phyloP scores from a whole-genome alignment of 2,888 invertebrate genomes.

The Synanthedon myopaeformis region DNA sequence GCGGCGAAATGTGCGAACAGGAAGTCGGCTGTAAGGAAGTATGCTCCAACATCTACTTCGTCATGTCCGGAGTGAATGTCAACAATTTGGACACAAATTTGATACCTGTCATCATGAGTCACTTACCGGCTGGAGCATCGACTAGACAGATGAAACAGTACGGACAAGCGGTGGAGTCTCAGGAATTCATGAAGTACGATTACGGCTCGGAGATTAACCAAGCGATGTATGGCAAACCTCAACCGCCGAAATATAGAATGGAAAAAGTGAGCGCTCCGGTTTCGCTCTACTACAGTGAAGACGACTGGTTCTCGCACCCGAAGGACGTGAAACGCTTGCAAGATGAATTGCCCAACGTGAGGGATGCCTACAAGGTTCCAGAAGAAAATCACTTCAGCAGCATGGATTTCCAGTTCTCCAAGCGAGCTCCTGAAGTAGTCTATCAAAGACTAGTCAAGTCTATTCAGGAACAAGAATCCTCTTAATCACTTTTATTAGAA shows the following conservation, averaged over 20 bases:
- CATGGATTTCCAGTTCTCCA: slow-evolving; percentile 58
- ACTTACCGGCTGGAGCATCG: slow-evolving; percentile 71
- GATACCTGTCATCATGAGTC: slow-evolving; percentile 64
- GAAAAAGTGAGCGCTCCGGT: slow-evolving; percentile 48
- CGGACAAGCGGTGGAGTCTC: slow-evolving; percentile 55
- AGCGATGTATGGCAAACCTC: slow-evolving; percentile 38
- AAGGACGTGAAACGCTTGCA: slow-evolving; percentile 70
- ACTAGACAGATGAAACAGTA: slow-evolving; percentile 66
- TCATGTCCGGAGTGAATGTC: slow-evolving; percentile 67
- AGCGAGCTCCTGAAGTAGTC: slow-evolving; percentile 37
- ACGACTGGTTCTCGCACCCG: slow-evolving; percentile 76
- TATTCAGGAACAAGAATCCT: slow-evolving; percentile 22
- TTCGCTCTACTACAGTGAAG: slow-evolving; percentile 49
- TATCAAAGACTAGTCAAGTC: slow-evolving; percentile 46
- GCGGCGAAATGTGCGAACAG: slow-evolving; percentile 43
- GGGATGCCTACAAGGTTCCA: slow-evolving; percentile 66
- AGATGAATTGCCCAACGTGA: slow-evolving; percentile 66
- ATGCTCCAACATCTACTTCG: slow-evolving; percentile 73
- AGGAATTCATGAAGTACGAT: slow-evolving; percentile 48
- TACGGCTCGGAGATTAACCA: slow-evolving; percentile 42
- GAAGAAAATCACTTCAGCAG: slow-evolving; percentile 50
- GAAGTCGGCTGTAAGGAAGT: slow-evolving; percentile 53
- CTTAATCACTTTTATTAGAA: slow-evolving; percentile 7
- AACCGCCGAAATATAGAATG: slow-evolving; percentile 49
- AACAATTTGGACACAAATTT: slow-evolving; percentile 64